Conservation (phyloP, 2,888 invertebrate genomes). For the Megastigmus dorsalis region DNA sequence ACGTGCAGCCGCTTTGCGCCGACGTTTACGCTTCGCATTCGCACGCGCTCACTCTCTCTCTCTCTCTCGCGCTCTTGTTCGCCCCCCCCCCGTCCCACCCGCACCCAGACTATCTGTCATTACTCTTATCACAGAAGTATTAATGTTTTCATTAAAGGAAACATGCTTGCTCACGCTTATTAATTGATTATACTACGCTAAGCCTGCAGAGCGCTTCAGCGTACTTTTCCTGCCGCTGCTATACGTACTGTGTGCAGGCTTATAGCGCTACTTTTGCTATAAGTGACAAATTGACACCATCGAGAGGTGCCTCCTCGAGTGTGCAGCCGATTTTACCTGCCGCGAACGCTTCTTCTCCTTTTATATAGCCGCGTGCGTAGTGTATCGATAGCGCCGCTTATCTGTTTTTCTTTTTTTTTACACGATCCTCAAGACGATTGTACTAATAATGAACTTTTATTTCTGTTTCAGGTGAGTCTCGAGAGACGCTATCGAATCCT, state of each 20-base stretch:
- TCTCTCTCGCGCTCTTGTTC: background rate
- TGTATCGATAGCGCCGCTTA: background rate
- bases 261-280: too few species aligned
- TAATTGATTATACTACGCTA: slow-evolving; percentile 20
- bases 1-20: slow-evolving; percentile 70
- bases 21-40: slow-evolving; percentile 67
- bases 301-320: too few species aligned
- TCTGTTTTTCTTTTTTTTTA: background rate
- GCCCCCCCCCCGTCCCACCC: background rate
- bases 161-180: slow-evolving; percentile 17
- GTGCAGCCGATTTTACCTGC: too few species aligned
- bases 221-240: too few species aligned
- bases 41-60: background rate
- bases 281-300: too few species aligned
- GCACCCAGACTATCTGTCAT: slow-evolving; percentile 28
- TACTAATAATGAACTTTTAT: slow-evolving; percentile 30
- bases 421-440: too few species aligned
- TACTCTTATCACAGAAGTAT: slow-evolving; percentile 48
- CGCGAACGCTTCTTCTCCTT: background rate
- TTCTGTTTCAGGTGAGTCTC: slow-evolving; percentile 53
- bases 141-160: slow-evolving; percentile 51
- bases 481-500: background rate
- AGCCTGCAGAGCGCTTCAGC: too few species aligned
- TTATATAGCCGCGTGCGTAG: background rate
- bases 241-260: too few species aligned